Evolutionary conservation across 2,797 vertebrate genomes (phyloP), one percentile per base, ranked within the genome.

Genomic region (Falco peregrinus): DNA sequence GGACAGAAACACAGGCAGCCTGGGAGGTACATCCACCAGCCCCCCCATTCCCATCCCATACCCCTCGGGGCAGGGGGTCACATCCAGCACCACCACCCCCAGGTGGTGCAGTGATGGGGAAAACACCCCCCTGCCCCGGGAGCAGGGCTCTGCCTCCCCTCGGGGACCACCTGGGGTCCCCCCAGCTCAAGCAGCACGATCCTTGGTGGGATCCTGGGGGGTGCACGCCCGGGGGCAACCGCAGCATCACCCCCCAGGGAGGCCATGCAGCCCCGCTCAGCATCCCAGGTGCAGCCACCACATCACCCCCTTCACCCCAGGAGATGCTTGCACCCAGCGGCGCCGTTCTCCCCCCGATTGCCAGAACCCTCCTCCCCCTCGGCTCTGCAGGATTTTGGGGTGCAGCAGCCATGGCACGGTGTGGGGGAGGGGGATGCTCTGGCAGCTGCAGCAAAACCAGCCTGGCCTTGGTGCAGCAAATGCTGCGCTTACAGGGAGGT

Each of bases 231-330:
- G 41, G 41, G 41, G 41, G 41, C 41, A 14, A 41, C 41, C 10
- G 41, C 41, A 41, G 41, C 51, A 10, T 5, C 17, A 26, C 6
- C 47, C 43, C 33, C 1, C 0, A 0, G 10, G 4, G 20, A 3
- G 3, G 6, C 4, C 60, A 67, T 21, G 47, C 17, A 67, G 25
- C 28, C 13, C 50, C 16, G 22, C 41, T 61, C 37, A 37, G 61
- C 33, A 50, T 51, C 69, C 26, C 31, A 37, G 37, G 37, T 37
- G 37, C 37, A 37, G 37, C 37, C 37, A 37, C 37, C 37, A 37
- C 37, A 37, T 37, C 37, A 37, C 16, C 19, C 31, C 60, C 19
- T 29, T 69, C 19, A 11, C 8, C 12, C 37, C 6, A 1, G 13
- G 13, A 41, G 51, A 5, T 60, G 47, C 41, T 78, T 33, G 28